A percentile compares a stretch with the other conserved stretches of the same genome.
Evolutionary conservation across 1,140 invertebrate species (phyloP).

Genomic region (Augochlora pura): DNA sequence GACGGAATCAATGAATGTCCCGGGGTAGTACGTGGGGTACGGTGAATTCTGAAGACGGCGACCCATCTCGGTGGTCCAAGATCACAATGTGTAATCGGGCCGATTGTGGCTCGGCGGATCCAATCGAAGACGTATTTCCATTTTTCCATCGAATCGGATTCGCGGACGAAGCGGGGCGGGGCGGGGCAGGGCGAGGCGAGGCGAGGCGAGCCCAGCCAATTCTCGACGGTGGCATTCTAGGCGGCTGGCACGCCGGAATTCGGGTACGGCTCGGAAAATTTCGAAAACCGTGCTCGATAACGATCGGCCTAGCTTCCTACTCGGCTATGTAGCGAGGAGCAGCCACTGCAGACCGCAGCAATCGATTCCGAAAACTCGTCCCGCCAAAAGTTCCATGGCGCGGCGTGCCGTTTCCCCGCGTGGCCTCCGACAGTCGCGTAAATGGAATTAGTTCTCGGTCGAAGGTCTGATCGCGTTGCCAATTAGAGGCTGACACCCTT

Average conservation of each 20-base stretch:
- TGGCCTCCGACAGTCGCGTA: not conserved
- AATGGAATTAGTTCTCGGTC: constrained; percentile 44
- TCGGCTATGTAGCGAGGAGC: not conserved
- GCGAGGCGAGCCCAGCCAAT: too few relatives aligned
- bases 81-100: too few relatives aligned
- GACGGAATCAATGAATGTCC: too few relatives aligned
- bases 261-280: constrained; percentile 1
- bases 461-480: constrained; percentile 48
- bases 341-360: constrained; percentile 22
- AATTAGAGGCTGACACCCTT: constrained; percentile 52
- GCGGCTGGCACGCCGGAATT: not conserved
- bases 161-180: too few relatives aligned
- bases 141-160: too few relatives aligned
- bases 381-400: not conserved
- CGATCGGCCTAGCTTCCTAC: constrained; percentile 9
- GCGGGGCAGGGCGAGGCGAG: too few relatives aligned
- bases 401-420: not conserved
- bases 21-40: too few relatives aligned
- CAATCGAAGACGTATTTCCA: too few relatives aligned
- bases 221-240: not conserved
- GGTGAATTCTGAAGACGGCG: too few relatives aligned
- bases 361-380: constrained; percentile 36
- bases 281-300: constrained; percentile 23
- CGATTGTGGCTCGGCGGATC: too few relatives aligned
- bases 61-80: too few relatives aligned